phyloP scores from a whole-genome alignment of 2,113 vertebrate genomes.

The Anser brachyrhynchus region DNA sequence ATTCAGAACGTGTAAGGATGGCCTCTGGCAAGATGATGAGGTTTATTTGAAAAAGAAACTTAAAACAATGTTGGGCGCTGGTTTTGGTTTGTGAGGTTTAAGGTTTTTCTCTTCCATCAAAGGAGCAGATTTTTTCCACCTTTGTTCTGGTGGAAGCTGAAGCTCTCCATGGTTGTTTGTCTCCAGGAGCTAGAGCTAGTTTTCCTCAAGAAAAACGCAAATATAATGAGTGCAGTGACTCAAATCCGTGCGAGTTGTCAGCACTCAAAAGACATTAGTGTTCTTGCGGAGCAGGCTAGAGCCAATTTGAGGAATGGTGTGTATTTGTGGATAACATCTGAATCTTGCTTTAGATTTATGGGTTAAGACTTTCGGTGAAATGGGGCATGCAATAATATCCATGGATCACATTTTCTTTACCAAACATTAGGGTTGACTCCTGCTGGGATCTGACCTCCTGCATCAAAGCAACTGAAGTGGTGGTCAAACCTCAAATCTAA shows the following conservation, averaged over 20 bases:
- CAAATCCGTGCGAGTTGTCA: not conserved
- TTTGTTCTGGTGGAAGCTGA: not conserved
- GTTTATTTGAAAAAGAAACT: not conserved
- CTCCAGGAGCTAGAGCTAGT: not conserved
- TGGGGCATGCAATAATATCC: not conserved
- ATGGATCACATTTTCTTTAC: fast-evolving
- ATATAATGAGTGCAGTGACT: not conserved
- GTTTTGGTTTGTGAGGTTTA: not conserved
- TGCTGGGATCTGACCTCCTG: not conserved
- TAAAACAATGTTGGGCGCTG: fast-evolving
- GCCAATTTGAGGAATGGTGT: not conserved
- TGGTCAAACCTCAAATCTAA: not conserved
- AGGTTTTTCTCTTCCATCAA: not conserved
- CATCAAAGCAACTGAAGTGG: not conserved
- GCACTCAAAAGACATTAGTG: not conserved
- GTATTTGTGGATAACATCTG: not conserved
- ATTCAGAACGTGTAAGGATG: not conserved
- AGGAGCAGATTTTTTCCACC: not conserved
- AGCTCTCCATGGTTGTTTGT: not conserved
- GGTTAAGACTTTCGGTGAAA: not conserved
- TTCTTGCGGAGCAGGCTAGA: not conserved
- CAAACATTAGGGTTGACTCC: not conserved
- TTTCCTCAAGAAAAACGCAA: not conserved
- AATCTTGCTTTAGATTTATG: not conserved
- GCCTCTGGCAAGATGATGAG: not conserved